A percentile compares a stretch with the other conserved stretches of the same genome.
These are phyloP conservation scores for Drosophila melanica DNA, from an alignment of 1,140 invertebrate species.

Conservation along the genomic window DNA sequence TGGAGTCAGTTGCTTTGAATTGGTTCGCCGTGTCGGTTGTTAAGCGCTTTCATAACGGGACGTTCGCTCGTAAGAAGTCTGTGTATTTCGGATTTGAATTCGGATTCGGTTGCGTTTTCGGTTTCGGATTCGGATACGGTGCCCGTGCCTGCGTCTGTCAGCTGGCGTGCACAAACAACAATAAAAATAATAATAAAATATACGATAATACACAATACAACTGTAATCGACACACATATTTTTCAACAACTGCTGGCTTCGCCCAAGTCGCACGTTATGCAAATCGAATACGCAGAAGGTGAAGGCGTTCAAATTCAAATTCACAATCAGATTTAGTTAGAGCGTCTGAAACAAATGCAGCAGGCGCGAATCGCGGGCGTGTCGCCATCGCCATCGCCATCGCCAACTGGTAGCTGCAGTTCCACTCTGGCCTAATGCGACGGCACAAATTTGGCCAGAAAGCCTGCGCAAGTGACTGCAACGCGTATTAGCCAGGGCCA, in stretches of 20 bases:
- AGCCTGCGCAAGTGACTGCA: constrained; percentile 51
- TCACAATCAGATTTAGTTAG: constrained; percentile 24
- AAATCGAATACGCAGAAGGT: constrained; percentile 36
- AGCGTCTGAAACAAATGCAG: constrained; percentile 19
- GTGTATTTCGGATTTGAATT: neutral
- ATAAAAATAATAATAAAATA: constrained; percentile 35
- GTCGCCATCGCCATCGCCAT: constrained; percentile 8
- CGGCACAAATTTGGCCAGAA: constrained; percentile 59
- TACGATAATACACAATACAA: constrained; percentile 33
- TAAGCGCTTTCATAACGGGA: constrained; percentile 37
- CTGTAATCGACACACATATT: constrained; percentile 20
- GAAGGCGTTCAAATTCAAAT: constrained; percentile 32
- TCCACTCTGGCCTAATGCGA: constrained; percentile 51
- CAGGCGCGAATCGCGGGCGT: constrained; percentile 39
- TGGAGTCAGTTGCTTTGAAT: constrained; percentile 72
- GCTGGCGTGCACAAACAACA: constrained; percentile 14
- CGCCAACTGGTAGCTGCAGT: constrained; percentile 16
- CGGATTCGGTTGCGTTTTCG: neutral
- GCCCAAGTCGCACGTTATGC: constrained; percentile 41
- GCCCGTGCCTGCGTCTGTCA: constrained; percentile 1
- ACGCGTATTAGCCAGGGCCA: constrained; percentile 66
- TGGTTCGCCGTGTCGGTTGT: constrained; percentile 65
- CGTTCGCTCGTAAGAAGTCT: neutral
- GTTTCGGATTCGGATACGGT: neutral
- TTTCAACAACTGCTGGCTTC: constrained; percentile 3